phyloP scores from a whole-genome alignment of 2,888 invertebrate genomes.

The Spicauda simplicius region DNA sequence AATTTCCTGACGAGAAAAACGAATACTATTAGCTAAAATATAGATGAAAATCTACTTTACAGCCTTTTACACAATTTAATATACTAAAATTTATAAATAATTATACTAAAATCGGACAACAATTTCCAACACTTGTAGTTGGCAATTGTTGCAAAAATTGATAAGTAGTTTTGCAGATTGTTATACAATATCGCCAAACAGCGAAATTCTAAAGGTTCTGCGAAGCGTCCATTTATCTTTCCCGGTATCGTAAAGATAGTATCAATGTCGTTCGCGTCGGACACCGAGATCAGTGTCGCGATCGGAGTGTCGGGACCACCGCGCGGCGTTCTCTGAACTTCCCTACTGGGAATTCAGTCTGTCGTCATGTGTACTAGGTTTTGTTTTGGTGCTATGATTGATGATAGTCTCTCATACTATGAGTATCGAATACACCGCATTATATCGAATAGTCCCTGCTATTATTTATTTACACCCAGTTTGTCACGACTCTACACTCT shows the following conservation, averaged over 20 bases:
- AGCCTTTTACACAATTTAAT: too few relatives aligned
- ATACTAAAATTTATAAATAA: too few relatives aligned
- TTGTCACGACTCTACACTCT: too few relatives aligned
- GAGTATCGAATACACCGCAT: too few relatives aligned
- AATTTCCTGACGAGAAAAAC: too few relatives aligned
- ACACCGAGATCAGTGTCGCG: slow-evolving; percentile 32
- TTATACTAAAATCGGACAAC: too few relatives aligned
- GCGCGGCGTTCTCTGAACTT: slow-evolving; percentile 21
- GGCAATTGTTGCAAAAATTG: neutral
- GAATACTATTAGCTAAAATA: too few relatives aligned
- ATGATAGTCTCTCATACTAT: neutral
- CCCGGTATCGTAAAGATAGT: slow-evolving; percentile 51
- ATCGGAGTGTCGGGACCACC: slow-evolving; percentile 28
- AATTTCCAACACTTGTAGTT: too few relatives aligned
- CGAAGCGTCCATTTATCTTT: slow-evolving; percentile 63
- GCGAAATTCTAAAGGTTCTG: slow-evolving; percentile 49
- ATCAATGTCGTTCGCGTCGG: slow-evolving; percentile 17
- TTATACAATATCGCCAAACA: neutral
- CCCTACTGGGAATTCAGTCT: slow-evolving; percentile 24
- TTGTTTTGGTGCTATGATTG: slow-evolving; percentile 11
- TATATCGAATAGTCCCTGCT: too few relatives aligned
- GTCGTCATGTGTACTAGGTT: slow-evolving; percentile 19
- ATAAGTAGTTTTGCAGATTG: neutral
- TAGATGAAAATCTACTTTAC: too few relatives aligned
- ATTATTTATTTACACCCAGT: too few relatives aligned